These are phyloP conservation scores for Phalanger gymnotis DNA, from an alignment of 2,797 vertebrate genomes.

Conservation along the genomic window DNA sequence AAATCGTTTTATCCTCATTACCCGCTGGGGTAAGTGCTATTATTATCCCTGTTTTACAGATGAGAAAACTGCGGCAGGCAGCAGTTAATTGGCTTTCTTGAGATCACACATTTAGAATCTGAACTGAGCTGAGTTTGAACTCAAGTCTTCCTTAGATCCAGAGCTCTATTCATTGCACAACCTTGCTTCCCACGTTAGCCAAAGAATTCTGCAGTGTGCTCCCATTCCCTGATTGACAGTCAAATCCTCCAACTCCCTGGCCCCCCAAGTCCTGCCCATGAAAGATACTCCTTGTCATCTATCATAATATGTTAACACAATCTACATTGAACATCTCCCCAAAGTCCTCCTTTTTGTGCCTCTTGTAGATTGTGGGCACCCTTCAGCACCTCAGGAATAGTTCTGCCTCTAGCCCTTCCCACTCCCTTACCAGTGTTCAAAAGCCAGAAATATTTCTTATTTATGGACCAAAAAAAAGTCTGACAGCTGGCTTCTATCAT, in stretches of 20 bases:
- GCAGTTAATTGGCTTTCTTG: neutral
- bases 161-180: no score
- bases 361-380: neutral
- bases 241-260: neutral
- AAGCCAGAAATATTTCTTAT: neutral
- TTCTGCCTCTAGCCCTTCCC: neutral
- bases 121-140: neutral
- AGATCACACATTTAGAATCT: neutral
- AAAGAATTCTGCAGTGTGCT: neutral
- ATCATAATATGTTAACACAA: neutral
- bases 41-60: neutral
- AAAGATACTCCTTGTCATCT: neutral
- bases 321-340: neutral
- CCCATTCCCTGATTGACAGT: neutral
- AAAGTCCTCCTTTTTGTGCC: no score
- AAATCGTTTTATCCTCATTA: neutral
- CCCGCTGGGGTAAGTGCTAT: neutral
- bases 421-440: neutral
- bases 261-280: neutral
- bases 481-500: neutral
- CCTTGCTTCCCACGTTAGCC: neutral
- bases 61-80: neutral
- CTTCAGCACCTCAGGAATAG: neutral
- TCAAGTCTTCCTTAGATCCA: neutral
- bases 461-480: neutral